Conservation (phyloP, 2,113 vertebrate genomes). For the Meles meles region DNA sequence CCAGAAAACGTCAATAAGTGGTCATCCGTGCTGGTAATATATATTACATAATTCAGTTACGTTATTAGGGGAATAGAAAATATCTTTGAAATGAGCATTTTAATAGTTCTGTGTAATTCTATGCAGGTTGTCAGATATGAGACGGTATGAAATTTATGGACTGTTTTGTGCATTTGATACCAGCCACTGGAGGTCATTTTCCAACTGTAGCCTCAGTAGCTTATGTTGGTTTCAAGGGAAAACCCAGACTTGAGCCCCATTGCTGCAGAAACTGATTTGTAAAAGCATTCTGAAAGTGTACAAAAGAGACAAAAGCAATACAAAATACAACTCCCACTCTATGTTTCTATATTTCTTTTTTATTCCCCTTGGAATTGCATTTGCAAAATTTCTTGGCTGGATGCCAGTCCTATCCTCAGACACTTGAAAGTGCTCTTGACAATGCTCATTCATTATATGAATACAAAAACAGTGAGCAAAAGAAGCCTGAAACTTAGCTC, state of each 20-base stretch:
- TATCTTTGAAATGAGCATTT: background rate
- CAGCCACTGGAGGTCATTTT: background rate
- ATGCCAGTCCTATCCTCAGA: conserved; percentile 3
- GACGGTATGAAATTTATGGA: background rate
- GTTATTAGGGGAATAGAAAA: background rate
- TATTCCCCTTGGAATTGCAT: conserved; percentile 19
- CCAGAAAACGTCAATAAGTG: background rate
- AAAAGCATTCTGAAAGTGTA: background rate
- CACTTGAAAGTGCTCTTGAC: conserved; percentile 20
- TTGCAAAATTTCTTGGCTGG: conserved; percentile 29
- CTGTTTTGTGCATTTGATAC: background rate
- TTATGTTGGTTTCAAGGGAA: background rate
- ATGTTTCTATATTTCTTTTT: conserved; percentile 19
- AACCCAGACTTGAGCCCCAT: background rate
- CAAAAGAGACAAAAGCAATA: conserved; percentile 37
- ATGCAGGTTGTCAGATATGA: background rate
- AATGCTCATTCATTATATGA: background rate
- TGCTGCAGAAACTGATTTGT: background rate
- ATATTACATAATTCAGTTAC: background rate
- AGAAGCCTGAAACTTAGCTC: conserved; percentile 2
- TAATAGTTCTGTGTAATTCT: background rate
- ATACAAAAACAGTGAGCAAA: conserved; percentile 9
- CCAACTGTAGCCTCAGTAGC: background rate
- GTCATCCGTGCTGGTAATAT: background rate
- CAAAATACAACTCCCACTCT: background rate